phyloP scores from a whole-genome alignment of 2,113 vertebrate species.

The Gasterosteus nipponicus region DNA sequence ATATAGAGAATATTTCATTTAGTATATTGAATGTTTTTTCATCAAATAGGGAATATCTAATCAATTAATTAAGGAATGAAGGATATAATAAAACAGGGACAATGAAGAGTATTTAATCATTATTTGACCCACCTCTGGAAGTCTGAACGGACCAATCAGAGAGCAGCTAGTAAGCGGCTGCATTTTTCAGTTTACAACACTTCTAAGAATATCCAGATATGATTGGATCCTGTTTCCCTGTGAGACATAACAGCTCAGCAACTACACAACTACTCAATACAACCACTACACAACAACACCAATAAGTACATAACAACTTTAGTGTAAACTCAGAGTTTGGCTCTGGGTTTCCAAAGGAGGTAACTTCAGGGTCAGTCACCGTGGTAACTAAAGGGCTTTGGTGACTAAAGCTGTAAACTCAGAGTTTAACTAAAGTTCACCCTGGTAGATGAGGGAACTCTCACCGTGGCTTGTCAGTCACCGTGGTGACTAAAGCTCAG shows the following conservation, averaged over 20 bases:
- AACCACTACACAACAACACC: too few species aligned
- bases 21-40: background rate
- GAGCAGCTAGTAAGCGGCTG: slow-evolving; percentile 31
- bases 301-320: too few species aligned
- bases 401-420: too few species aligned
- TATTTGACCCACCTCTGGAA: background rate
- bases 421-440: too few species aligned
- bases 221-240: slow-evolving; percentile 38
- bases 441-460: too few species aligned
- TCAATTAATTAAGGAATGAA: background rate
- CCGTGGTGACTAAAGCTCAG: too few species aligned
- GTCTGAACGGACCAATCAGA: slow-evolving; percentile 11
- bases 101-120: background rate
- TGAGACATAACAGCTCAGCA: background rate
- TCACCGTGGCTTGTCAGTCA: too few species aligned
- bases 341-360: too few species aligned
- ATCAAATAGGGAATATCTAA: background rate
- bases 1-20: background rate
- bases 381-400: too few species aligned
- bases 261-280: background rate
- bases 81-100: background rate
- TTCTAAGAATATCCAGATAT: slow-evolving; percentile 73
- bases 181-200: slow-evolving; percentile 10
- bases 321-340: too few species aligned
- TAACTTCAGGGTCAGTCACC: too few species aligned